Base-by-base conservation (phyloP, 2,113 vertebrate genomes). In the Spea multiplicata region DNA sequence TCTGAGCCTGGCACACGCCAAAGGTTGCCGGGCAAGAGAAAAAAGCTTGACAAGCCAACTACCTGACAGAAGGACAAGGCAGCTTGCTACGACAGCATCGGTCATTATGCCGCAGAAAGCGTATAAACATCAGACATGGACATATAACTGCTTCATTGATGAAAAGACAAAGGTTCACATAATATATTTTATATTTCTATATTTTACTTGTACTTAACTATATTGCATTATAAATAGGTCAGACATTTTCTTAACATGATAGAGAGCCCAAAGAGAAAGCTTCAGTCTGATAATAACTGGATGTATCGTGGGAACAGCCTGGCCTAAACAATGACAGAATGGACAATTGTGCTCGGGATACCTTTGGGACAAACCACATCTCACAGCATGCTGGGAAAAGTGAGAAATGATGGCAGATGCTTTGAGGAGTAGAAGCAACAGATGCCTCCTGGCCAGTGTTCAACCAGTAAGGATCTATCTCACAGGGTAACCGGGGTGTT, bases 381-480 rank as follows among this genome's bases (percentile, higher is more conserved):
- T 93, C 94, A 89, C 87, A 90, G 95, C 92, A 89, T 91, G 93
- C 91, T 93, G 92, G 93, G 91, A 92, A 89, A 89, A 89, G 90
- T 91, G 94, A 93, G 93, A 88, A 93, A 91, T 89, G 89, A 93
- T 88, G 93, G 94, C 96, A 98, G 96, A 98, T 97, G 96, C 96
- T 95, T 93, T 90, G 85, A 87, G 88, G 87, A 84, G 90, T 86
- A 82, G 83, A 90, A 91, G 94, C 91, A 95, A 94, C 95, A 97
- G 95, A 94, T 94, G 94, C 95, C 94, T 95, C 91, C 94, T 94
- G 94, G 94, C 93, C 91, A 88, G 87, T 86, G 90, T 91, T 90
- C 92, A 89, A 92, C 88, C 90, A 81, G 90, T 86, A 92, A 89
- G 91, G 88, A 92, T 90, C 84, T 87, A 89, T 88, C 87, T 81